Conservation (phyloP, 2,113 vertebrate genomes). For the Nycticryphes semicollaris region DNA sequence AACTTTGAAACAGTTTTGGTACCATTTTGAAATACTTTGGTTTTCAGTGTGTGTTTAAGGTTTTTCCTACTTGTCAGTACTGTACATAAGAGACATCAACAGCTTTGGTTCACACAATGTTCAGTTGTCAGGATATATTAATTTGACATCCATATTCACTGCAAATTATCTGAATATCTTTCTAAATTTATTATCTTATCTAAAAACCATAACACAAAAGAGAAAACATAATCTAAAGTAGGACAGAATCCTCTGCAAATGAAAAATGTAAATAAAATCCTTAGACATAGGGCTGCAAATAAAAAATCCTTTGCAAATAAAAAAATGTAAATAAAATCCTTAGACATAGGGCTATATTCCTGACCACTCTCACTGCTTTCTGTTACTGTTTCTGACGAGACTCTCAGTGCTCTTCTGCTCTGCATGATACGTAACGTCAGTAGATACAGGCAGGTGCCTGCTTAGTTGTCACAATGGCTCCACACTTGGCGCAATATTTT, state of each 20-base stretch:
- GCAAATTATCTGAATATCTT: background rate
- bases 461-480: background rate
- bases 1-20: background rate
- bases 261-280: background rate
- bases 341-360: background rate
- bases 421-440: accelerated
- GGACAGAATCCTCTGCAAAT: background rate
- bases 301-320: background rate
- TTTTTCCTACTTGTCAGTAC: background rate
- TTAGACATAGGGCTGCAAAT: background rate
- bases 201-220: background rate
- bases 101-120: background rate
- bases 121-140: background rate
- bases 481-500: background rate
- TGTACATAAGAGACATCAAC: background rate
- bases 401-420: background rate
- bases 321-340: background rate
- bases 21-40: background rate
- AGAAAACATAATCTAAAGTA: background rate
- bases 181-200: background rate
- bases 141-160: background rate
- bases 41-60: background rate
- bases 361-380: background rate
- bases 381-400: background rate
- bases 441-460: background rate